Base-by-base conservation (phyloP, 2,888 invertebrate species). In the Thyatira batis region DNA sequence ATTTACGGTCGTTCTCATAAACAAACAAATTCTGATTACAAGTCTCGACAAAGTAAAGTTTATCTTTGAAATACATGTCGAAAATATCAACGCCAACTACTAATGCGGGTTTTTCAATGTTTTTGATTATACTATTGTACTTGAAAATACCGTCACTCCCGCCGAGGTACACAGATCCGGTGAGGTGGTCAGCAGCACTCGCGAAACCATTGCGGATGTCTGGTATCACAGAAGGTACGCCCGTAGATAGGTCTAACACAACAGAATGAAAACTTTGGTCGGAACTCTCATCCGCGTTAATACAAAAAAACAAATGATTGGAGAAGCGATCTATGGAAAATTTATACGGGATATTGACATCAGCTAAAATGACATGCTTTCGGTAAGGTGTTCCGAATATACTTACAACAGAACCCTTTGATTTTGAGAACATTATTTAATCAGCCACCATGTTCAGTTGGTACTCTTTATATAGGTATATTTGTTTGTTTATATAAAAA, bases 241-340 rank as follows among this genome's bases (percentile, higher is more conserved):
- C 76, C 45, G 72, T 74, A 45, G 76, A 65, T 17, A 86, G 71
- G 58, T 83, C 74, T n/a, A 86, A 65, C 27, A 76, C 59, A 17
- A 79, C 85, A 6, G 75, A 80, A 57, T 83, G 82, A 58, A 87
- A 87, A 63, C 85, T 85, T 73, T 86, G 84, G 50, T 84, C 76
- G 0, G 82, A 81, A 67, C 80, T 83, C 52, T 86, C 80, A 51
- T 87, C 86, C 2, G 84, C 81, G 56, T 87, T 87, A 61, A 86
- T 84, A 62, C 84, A 84, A 58, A 85, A 85, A 65, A 82, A 79
- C 50, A 86, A 60, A 55, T 61, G 71, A 53, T 85, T 81, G 44
- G 53, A 70, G 10, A 57, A 65, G 52, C 79, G 77, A 46, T 84
- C 82, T 30, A 83, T 57, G 23, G 80, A 60, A 53, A 86, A 76